These are phyloP conservation scores for Nothura maculosa DNA, from an alignment of 2,797 vertebrate genomes.

Conservation along the genomic window DNA sequence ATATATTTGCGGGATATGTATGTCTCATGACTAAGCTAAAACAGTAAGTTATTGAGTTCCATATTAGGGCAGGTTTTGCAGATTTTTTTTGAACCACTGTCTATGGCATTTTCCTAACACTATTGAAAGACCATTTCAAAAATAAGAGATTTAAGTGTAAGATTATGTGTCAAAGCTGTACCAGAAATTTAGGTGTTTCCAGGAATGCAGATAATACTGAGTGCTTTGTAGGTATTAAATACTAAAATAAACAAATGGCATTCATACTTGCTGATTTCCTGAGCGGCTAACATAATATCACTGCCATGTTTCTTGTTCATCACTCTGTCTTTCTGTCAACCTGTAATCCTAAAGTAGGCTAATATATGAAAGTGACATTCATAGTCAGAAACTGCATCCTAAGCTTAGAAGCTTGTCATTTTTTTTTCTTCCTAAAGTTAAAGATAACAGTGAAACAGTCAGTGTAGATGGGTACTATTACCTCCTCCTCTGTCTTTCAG, in stretches of 20 bases:
- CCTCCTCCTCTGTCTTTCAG: not conserved
- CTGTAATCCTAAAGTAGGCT: not conserved
- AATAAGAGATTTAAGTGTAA: not conserved
- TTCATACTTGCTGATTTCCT: not conserved
- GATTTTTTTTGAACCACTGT: not conserved
- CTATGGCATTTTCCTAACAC: not conserved
- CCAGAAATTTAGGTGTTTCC: not conserved
- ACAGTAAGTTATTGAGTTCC: not conserved
- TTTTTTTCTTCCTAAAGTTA: not conserved
- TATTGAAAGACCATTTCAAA: not conserved
- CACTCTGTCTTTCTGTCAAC: not conserved
- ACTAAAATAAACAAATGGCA: not conserved
- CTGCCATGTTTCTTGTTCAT: not conserved
- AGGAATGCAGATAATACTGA: not conserved
- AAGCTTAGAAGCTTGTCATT: not conserved
- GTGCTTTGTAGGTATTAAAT: not conserved
- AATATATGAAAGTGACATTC: not conserved
- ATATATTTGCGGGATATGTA: not conserved
- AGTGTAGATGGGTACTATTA: accelerated
- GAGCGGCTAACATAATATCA: not conserved
- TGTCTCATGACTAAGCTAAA: not conserved
- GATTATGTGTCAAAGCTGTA: not conserved
- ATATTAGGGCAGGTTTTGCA: not conserved
- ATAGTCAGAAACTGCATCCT: not conserved
- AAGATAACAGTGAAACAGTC: not conserved